Percentiles rank a stretch among this genome's conserved stretches.
Conservation (phyloP, 2,113 vertebrate genomes). For the Australoheros scitulus region DNA sequence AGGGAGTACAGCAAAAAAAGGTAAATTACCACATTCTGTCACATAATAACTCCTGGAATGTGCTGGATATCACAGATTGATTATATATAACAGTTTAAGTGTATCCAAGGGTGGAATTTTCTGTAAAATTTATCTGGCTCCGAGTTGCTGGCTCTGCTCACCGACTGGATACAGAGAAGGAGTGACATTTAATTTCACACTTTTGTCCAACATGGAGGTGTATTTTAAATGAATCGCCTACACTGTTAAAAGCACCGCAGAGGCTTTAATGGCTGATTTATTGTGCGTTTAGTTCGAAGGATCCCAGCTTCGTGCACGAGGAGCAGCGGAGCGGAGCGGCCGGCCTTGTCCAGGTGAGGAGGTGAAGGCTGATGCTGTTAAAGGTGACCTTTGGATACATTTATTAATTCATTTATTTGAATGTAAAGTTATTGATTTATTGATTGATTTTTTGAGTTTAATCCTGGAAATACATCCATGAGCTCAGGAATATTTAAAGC, state of each 20-base stretch:
- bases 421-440: background rate
- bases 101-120: slow-evolving; percentile 17
- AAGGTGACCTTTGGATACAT: slow-evolving; percentile 39
- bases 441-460: too few species aligned
- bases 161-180: slow-evolving; percentile 6
- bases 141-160: slow-evolving; percentile 14
- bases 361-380: slow-evolving; percentile 37
- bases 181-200: slow-evolving; percentile 51
- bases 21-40: slow-evolving; percentile 28
- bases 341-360: slow-evolving; percentile 1
- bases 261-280: slow-evolving; percentile 27
- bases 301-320: slow-evolving; percentile 2
- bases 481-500: background rate
- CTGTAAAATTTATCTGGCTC: slow-evolving; percentile 9
- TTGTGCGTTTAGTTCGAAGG: background rate
- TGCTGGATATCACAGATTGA: slow-evolving; percentile 4
- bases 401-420: background rate
- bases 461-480: background rate
- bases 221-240: slow-evolving; percentile 27
- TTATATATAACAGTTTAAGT: slow-evolving; percentile 26
- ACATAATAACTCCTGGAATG: slow-evolving; percentile 16
- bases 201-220: slow-evolving; percentile 19
- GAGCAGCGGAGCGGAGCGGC: slow-evolving; percentile 3
- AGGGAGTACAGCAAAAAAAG: slow-evolving; percentile 11
- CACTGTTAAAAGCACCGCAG: slow-evolving; percentile 20